Conservation (phyloP, 2,113 vertebrate genomes). For the Neolamprologus fasciatus region DNA sequence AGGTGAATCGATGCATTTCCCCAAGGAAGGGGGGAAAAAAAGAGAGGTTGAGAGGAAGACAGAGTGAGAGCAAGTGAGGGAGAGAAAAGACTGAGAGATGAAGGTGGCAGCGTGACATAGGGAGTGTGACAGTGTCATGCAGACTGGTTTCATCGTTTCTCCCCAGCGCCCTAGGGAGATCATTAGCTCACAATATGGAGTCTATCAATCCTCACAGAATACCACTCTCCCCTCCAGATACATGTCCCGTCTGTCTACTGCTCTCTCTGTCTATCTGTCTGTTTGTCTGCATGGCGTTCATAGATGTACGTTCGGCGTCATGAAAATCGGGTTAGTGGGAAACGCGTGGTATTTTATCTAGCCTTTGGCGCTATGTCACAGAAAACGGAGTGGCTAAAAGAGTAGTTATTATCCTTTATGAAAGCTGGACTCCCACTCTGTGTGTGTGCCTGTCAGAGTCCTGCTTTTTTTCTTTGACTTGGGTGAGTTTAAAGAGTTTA, state of each 20-base stretch:
- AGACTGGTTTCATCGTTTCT: constrained; percentile 60
- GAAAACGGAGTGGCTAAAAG: constrained; percentile 1
- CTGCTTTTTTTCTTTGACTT: not conserved
- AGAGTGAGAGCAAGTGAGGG: not conserved
- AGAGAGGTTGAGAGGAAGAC: constrained; percentile 31
- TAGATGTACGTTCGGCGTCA: constrained; percentile 7
- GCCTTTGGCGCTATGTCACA: not conserved
- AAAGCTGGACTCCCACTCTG: not conserved
- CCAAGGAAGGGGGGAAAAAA: not conserved
- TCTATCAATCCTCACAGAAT: constrained; percentile 69
- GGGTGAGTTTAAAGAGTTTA: not conserved
- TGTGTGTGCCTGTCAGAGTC: not conserved
- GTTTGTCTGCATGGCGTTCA: constrained; percentile 26
- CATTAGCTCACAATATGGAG: constrained; percentile 71
- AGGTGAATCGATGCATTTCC: constrained; percentile 64
- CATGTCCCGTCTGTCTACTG: constrained; percentile 49
- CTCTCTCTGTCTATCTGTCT: constrained; percentile 11
- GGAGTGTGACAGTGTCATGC: constrained; percentile 62
- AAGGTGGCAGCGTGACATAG: constrained; percentile 50
- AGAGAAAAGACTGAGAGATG: constrained; percentile 43
- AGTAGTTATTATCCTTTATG: not conserved
- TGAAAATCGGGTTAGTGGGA: constrained; percentile 23
- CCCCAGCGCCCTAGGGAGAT: constrained; percentile 61
- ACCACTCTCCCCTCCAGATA: constrained; percentile 54
- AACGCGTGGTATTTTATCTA: not conserved